phyloP scores from a whole-genome alignment of 2,888 invertebrate species.

The Agrochola circellaris region DNA sequence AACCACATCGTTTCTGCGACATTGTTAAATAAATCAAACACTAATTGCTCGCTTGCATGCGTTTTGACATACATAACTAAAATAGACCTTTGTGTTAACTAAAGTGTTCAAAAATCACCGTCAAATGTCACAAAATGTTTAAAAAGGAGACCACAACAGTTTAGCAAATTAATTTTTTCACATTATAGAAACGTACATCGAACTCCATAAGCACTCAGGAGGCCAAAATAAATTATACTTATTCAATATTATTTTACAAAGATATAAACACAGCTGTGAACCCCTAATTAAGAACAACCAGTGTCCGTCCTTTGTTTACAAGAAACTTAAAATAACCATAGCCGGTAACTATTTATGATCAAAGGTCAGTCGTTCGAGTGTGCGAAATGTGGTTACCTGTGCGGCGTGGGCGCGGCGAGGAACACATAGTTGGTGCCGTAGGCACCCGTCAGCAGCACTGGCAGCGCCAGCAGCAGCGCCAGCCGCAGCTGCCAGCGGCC shows the following conservation, averaged over 20 bases:
- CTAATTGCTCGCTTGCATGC: not conserved
- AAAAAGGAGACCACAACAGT: not conserved
- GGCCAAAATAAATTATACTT: not conserved
- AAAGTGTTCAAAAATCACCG: not conserved
- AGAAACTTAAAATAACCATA: conserved; percentile 10
- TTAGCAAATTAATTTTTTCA: not conserved
- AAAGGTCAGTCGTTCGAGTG: not conserved
- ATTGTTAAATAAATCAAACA: conserved; percentile 19
- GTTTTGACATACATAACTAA: not conserved
- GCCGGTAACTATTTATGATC: not conserved
- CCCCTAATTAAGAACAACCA: not conserved
- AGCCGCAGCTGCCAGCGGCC: conserved; percentile 86
- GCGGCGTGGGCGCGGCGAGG: conserved; percentile 82
- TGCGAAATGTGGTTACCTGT: conserved; percentile 76
- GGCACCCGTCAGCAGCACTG: conserved; percentile 85
- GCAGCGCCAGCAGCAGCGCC: conserved; percentile 86
- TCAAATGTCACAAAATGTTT: not conserved
- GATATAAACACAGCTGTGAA: not conserved
- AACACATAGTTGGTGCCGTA: conserved; percentile 89
- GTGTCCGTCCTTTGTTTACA: conserved; percentile 5
- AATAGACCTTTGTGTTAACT: not conserved
- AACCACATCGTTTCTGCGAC: not conserved
- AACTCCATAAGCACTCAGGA: not conserved
- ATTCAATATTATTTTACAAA: too few relatives aligned
- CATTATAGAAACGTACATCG: not conserved